Base-by-base conservation (phyloP, 2,888 invertebrate species). In the Diplazon laetatorius region DNA sequence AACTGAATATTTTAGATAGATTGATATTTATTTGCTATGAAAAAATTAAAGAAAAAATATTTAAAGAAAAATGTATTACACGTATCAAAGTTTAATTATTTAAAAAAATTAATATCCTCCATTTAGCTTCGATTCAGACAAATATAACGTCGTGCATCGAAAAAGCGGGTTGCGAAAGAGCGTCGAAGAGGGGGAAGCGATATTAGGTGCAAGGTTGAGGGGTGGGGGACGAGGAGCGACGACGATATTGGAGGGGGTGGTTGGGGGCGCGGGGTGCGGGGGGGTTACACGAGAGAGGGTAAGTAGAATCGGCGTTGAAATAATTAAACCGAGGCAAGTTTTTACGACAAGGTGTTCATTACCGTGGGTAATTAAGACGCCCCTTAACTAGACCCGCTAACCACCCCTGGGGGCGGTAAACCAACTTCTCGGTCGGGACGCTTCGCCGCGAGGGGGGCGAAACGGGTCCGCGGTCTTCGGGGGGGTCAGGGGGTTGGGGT, bases 331-430 rank as follows among this genome's bases (percentile, higher is more conserved):
- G 86, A 88, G 87, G 87, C 89, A 89, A 91, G 89, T 91, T 91
- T 91, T 91, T 90, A 90, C 90, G 91, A 91, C 90, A 91, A 91
- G 90, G 90, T 91, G 90, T 91, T 91, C 90, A 91, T 91, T 91
- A 91, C 90, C 88, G 87, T 88, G 91, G 90, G 90, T 91, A 91
- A 91, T 91, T 91, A 91, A 90, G 91, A 91, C 89, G 90, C 89
- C 89, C 90, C 89, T 90, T 89, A 90, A 90, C 90, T 89, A 89
- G 89, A 90, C 86, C 89, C 89, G 89, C 89, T 88, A 89, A 89
- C 89, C 88, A 88, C 86, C 88, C 88, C 84, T 85, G 87, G 87
- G 87, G 89, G 89, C 87, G 90, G 90, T 90, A 90, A 91, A 90
- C 90, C 90, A 87, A 90, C 88, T 89, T 90, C 88, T 88, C 85